A percentile compares a stretch with the other conserved stretches of the same genome.
Evolutionary conservation across 2,113 vertebrate genomes (phyloP).

Genomic region (Brachypodius melanocephalos): DNA sequence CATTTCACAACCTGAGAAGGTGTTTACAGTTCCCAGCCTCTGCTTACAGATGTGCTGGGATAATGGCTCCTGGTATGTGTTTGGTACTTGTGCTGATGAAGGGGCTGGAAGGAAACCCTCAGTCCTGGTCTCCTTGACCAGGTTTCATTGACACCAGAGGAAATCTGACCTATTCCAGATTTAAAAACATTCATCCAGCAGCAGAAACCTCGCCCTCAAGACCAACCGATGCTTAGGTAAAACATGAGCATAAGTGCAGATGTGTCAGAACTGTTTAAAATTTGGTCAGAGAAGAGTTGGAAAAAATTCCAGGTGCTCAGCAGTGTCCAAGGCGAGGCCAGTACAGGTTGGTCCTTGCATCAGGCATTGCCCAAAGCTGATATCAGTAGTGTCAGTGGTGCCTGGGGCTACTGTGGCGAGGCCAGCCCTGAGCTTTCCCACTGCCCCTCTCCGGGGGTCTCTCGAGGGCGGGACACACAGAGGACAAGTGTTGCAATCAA

Average conservation of each 20-base stretch:
- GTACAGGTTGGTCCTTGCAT: not conserved
- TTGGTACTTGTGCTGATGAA: not conserved
- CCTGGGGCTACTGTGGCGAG: not conserved
- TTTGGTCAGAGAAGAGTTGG: not conserved
- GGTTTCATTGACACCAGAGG: not conserved
- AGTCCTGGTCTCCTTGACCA: not conserved
- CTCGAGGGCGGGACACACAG: not conserved
- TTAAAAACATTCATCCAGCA: not conserved
- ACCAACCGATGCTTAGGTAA: not conserved
- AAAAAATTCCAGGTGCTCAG: not conserved
- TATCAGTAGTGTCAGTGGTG: not conserved
- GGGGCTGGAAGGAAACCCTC: not conserved
- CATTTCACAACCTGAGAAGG: constrained; percentile 37
- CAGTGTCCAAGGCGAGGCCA: not conserved
- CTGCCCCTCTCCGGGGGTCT: rapidly evolving
- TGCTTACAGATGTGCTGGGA: not conserved
- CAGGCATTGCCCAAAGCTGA: not conserved
- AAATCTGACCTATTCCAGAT: not conserved
- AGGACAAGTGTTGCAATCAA: not conserved
- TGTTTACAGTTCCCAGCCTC: constrained; percentile 32
- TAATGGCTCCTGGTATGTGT: not conserved
- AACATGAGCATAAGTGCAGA: not conserved
- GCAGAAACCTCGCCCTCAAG: not conserved
- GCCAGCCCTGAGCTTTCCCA: not conserved
- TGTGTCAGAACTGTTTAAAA: not conserved